Conservation (phyloP, 2,797 vertebrate species). For the Cottoperca gobio region DNA sequence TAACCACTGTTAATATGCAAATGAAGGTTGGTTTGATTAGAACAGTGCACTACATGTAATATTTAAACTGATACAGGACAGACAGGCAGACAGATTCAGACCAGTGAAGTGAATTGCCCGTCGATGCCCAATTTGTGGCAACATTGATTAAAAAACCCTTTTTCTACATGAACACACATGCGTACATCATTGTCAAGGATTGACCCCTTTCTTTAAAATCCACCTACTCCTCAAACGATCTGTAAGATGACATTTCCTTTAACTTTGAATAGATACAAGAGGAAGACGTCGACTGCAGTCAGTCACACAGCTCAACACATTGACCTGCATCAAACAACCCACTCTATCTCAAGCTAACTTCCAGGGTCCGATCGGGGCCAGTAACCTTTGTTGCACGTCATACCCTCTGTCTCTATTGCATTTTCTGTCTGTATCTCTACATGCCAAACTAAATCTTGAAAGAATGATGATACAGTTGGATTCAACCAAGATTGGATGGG, state of each 20-base stretch:
- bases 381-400: background rate
- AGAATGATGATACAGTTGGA: background rate
- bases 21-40: constrained; percentile 42
- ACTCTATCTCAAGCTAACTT: background rate
- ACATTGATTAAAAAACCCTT: background rate
- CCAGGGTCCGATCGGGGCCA: background rate
- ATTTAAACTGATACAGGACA: background rate
- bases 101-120: background rate
- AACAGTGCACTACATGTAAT: background rate
- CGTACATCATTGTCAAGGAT: background rate
- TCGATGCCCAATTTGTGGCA: background rate
- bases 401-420: background rate
- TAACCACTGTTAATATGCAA: constrained; percentile 51
- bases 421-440: background rate
- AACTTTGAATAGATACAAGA: constrained; percentile 3
- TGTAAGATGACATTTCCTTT: constrained; percentile 1
- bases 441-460: background rate
- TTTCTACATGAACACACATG: background rate
- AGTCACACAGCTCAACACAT: constrained; percentile 7
- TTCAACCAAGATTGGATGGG: background rate
- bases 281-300: background rate
- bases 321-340: background rate
- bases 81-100: background rate
- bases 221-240: background rate
- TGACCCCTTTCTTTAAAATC: background rate